Evolutionary conservation across 2,113 vertebrate genomes (phyloP), one percentile per base, ranked within the genome.

Genomic region (Clupea harengus): DNA sequence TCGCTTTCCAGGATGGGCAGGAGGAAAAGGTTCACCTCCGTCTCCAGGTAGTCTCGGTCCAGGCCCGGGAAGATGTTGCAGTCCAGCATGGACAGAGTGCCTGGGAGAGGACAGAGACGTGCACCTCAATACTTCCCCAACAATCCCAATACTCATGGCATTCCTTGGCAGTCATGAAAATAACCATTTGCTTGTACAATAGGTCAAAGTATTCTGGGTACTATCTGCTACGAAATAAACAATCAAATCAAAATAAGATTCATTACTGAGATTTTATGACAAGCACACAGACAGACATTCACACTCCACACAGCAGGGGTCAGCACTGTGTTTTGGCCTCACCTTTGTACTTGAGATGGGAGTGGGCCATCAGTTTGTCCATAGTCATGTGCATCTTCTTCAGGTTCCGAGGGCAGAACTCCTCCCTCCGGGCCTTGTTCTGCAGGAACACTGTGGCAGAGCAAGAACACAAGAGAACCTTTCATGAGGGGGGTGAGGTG

Each of bases 291-390:
- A 49, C 47, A 49, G 9, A 11, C 47, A 49, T 11, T 49, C 47
- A 11, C 47, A 49, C 8, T 49, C 47, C 47, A 49, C 47, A 49
- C 13, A 11, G 2, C 47, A 49, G 13, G 13, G 2, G 52, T 18
- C 52, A 54, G 52, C 13, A 15, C 13, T 54, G 52, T 18, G 52
- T 15, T 54, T 2, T 54, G 52, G 10, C 10, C 25, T 82, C 45
- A 94, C 97, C 97, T 95, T 97, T 97, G 85, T 97, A 98, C 80
- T 97, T 97, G 82, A 98, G 93, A 89, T 97, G 97, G 10, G 97
- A 98, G 88, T 98, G 96, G 0, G 95, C 91, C 97, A 98, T 97
- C 81, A 98, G 92, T 90, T 95, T 97, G 81, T 97, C 96, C 3
- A 97, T 94, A 52, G 95, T 93, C 87, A 94, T 91, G 83, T 98